These are phyloP conservation scores for Brachypalpus laphriformis DNA, from an alignment of 2,888 invertebrate species.

Conservation along the genomic window DNA sequence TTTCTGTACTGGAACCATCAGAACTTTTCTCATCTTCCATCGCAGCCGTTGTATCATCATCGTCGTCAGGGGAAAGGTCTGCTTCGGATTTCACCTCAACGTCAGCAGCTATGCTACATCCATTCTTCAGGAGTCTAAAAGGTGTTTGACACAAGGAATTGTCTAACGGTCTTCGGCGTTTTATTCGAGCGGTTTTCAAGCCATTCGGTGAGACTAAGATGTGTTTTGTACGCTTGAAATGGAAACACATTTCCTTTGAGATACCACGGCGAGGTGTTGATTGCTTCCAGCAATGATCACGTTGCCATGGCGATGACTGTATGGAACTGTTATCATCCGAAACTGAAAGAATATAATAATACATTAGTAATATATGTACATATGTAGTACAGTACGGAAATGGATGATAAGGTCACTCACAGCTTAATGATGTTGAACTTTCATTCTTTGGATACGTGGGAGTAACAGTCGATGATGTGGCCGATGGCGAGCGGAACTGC, in stretches of 20 bases:
- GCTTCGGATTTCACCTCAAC: conserved; percentile 56
- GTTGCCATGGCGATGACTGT: conserved; percentile 95
- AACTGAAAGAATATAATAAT: conserved; percentile 83
- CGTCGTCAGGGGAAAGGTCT: conserved; percentile 26
- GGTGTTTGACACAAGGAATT: conserved; percentile 76
- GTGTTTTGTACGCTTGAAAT: conserved; percentile 79
- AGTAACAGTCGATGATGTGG: conserved; percentile 85
- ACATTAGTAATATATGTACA: no score
- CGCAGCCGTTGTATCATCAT: conserved; percentile 19
- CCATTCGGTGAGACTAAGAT: conserved; percentile 77
- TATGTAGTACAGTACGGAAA: no score
- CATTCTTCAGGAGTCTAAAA: conserved; percentile 70
- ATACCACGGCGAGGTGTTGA: conserved; percentile 89
- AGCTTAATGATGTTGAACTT: conserved; percentile 92
- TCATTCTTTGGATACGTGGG: conserved; percentile 86
- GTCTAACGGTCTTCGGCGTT: conserved; percentile 88
- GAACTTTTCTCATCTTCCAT: conserved; percentile 64
- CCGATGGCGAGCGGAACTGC: conserved; percentile 93
- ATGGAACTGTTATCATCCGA: conserved; percentile 96
- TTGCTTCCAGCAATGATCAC: conserved; percentile 95
- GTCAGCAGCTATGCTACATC: conserved; percentile 60
- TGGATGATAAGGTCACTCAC: conserved; percentile 85
- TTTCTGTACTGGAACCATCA: conserved; percentile 64
- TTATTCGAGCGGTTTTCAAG: conserved; percentile 81
- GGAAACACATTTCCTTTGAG: conserved; percentile 89